Conservation (phyloP, 2,113 vertebrate species). For the Rafetus swinhoei region DNA sequence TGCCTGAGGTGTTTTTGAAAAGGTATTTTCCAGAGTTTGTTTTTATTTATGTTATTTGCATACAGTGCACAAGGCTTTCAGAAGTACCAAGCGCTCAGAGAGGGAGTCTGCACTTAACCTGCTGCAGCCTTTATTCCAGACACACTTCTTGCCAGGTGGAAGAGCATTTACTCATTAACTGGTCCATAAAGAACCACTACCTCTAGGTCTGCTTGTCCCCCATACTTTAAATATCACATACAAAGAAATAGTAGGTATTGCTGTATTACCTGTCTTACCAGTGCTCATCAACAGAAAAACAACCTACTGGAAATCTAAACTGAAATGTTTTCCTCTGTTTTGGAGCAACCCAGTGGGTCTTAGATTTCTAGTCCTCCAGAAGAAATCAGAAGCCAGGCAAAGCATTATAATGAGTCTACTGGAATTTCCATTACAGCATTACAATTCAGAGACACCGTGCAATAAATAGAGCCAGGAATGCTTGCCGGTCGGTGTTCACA, state of each 20-base stretch:
- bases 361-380: not conserved
- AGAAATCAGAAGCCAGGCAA: not conserved
- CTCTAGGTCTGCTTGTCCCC: not conserved
- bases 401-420: not conserved
- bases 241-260: not conserved
- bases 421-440: conserved; percentile 25
- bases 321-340: not conserved
- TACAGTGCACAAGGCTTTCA: conserved; percentile 1
- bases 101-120: not conserved
- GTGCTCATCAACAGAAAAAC: not conserved
- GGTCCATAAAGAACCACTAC: not conserved
- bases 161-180: conserved; percentile 13
- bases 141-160: conserved; percentile 7
- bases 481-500: not conserved
- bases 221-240: not conserved
- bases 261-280: not conserved
- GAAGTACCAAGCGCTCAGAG: not conserved
- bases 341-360: not conserved
- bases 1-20: conserved; percentile 68
- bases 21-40: conserved; percentile 49
- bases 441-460: not conserved
- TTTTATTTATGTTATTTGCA: conserved; percentile 47
- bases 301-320: not conserved
- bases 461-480: conserved; percentile 7
- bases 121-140: conserved; percentile 24